phyloP scores from a whole-genome alignment of 2,113 vertebrate species.

The Bubo blakistoni region DNA sequence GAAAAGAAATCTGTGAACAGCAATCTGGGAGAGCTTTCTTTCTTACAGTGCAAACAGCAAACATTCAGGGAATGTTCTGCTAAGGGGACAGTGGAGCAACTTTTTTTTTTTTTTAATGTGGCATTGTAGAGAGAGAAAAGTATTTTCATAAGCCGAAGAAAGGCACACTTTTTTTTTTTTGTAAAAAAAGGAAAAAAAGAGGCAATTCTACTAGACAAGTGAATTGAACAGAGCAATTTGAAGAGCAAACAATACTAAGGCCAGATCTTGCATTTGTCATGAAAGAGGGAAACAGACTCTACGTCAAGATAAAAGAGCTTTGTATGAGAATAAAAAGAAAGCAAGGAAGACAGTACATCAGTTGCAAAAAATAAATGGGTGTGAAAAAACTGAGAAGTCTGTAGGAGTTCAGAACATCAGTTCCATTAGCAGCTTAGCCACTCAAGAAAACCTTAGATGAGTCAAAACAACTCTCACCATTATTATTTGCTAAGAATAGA shows the following conservation, averaged over 20 bases:
- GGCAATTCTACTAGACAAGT: not conserved
- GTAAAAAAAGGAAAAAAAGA: not conserved
- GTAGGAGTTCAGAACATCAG: conserved; percentile 35
- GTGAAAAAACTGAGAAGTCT: not conserved
- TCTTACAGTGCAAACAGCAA: not conserved
- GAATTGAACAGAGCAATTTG: not conserved
- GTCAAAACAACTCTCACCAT: conserved; percentile 45
- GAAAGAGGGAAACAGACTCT: not conserved
- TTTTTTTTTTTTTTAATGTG: not conserved
- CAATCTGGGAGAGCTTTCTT: not conserved
- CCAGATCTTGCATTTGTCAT: not conserved
- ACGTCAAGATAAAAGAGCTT: not conserved
- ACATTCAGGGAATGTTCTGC: not conserved
- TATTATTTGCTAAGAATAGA: conserved; percentile 54
- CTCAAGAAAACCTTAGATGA: conserved; percentile 29
- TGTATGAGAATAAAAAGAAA: not conserved
- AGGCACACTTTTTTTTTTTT: not conserved
- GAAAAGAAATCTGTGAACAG: not conserved
- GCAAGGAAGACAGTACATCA: not conserved
- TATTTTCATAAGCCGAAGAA: not conserved
- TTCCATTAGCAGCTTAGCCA: conserved; percentile 36
- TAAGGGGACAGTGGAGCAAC: not conserved
- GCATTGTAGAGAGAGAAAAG: not conserved
- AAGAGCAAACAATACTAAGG: not conserved
- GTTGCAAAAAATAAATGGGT: not conserved